These are phyloP conservation scores for Hetaerina titia DNA, from an alignment of 2,888 invertebrate species.

Conservation along the genomic window DNA sequence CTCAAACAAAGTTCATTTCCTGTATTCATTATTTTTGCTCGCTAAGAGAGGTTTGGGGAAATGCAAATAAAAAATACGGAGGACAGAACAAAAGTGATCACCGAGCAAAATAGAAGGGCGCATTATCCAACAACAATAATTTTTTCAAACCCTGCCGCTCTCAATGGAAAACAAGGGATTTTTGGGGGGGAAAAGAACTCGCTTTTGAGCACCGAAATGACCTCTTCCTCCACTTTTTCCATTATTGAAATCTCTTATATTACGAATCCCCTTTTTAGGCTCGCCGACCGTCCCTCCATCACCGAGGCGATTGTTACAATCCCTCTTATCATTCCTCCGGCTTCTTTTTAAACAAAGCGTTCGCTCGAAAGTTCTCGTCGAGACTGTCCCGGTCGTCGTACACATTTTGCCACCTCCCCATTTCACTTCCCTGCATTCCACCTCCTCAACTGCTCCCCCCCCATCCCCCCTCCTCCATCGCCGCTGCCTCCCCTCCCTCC, in stretches of 20 bases:
- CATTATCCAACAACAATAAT: not conserved
- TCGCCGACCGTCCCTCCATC: not conserved
- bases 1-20: no score
- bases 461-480: no score
- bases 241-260: not conserved
- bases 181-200: not conserved
- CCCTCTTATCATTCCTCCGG: not conserved
- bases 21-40: no score
- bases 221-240: not conserved
- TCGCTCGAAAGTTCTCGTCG: constrained; percentile 44
- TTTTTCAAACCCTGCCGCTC: not conserved
- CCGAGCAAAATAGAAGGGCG: not conserved
- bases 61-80: not conserved
- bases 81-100: not conserved
- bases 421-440: not conserved
- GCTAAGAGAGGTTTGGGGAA: no score
- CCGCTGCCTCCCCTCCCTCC: not conserved
- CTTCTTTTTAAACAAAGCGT: not conserved
- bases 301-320: not conserved
- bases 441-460: not conserved
- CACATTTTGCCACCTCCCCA: not conserved
- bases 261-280: not conserved
- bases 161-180: not conserved
- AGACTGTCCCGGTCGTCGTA: not conserved
- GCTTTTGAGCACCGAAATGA: not conserved